Base-by-base conservation (phyloP, 2,888 invertebrate species). In the Sminthurides aquaticus region DNA sequence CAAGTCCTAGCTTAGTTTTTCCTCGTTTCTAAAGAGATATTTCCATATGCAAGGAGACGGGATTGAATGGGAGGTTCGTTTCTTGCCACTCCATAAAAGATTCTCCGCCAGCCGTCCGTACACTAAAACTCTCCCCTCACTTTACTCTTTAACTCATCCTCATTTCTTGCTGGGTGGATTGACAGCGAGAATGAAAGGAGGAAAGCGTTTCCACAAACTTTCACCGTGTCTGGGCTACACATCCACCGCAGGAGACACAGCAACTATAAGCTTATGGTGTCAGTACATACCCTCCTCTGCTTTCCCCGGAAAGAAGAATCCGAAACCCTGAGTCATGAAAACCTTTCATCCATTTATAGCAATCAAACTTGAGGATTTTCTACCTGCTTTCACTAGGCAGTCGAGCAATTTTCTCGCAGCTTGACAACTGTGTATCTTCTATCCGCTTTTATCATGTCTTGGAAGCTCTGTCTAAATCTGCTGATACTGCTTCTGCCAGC, bases 21-120 rank as follows among this genome's bases (percentile, higher is more conserved):
- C 15, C 43, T 34, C 43, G 43, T 15, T 11, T 5, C 43, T 34
- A 18, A 60, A 60, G 57, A 64, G n/a, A n/a, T 34, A 34, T 34
- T 34, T 11, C 43, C 43, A 34, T 34, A 34, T 34, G 8, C 43
- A 34, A 5, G 43, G 8, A 34, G 43, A n/a, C n/a, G n/a, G n/a
- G n/a, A n/a, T n/a, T n/a, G n/a, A n/a, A n/a, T n/a, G n/a, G n/a
- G n/a, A n/a, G n/a, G n/a, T n/a, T n/a, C n/a, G n/a, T n/a, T n/a
- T n/a, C n/a, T n/a, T n/a, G n/a, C n/a, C n/a, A n/a, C n/a, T n/a
- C n/a, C n/a, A n/a, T 34, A 5, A 34, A 34, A 5, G 15, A 34
- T 15, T 34, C 43, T 15, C 43, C 43, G 43, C 43, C 43, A 34
- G 8, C 43, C 5, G 43, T 34, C 8, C 15, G 43, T 15, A 34